A percentile compares a stretch with the other conserved stretches of the same genome.
Evolutionary conservation across 2,888 invertebrate genomes (phyloP).

Genomic region (Drosophila affinis): DNA sequence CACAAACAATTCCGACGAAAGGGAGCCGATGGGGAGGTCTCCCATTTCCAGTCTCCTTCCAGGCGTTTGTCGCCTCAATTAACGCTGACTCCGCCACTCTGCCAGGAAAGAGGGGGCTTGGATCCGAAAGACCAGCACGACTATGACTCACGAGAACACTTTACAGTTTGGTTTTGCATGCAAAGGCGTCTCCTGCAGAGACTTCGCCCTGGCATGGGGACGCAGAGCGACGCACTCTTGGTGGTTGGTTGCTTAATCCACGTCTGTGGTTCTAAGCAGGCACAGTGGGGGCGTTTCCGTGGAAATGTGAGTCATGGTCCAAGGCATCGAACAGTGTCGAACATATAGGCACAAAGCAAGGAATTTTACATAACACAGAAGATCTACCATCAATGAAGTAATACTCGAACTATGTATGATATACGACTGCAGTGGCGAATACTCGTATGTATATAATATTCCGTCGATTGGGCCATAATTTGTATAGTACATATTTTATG

Average conservation of each 20-base stretch:
- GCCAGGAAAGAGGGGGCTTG: background rate
- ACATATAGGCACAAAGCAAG: no score
- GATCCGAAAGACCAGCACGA: conserved; percentile 35
- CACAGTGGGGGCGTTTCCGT: conserved; percentile 1
- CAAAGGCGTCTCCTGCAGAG: conserved; percentile 73
- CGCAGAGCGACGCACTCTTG: conserved; percentile 34
- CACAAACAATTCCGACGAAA: conserved; percentile 6
- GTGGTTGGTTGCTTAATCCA: conserved; percentile 17
- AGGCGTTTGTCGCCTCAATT: conserved; percentile 65
- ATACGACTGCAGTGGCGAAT: background rate
- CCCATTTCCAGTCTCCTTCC: conserved; percentile 9
- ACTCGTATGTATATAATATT: background rate
- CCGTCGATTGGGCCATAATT: background rate
- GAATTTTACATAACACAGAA: background rate
- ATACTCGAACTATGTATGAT: background rate
- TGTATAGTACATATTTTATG: conserved; percentile 5
- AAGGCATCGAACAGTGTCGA: no score
- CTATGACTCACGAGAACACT: conserved; percentile 43
- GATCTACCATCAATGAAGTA: background rate
- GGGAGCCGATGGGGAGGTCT: conserved; percentile 31
- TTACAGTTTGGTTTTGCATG: conserved; percentile 40
- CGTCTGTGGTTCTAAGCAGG: background rate
- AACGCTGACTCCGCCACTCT: conserved; percentile 45
- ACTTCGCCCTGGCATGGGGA: conserved; percentile 1
- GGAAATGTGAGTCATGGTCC: conserved; percentile 10